Percentiles rank a stretch among this genome's conserved stretches.
phyloP scores from a whole-genome alignment of 1,140 invertebrate genomes.

The Holcopasites calliopsidis region DNA sequence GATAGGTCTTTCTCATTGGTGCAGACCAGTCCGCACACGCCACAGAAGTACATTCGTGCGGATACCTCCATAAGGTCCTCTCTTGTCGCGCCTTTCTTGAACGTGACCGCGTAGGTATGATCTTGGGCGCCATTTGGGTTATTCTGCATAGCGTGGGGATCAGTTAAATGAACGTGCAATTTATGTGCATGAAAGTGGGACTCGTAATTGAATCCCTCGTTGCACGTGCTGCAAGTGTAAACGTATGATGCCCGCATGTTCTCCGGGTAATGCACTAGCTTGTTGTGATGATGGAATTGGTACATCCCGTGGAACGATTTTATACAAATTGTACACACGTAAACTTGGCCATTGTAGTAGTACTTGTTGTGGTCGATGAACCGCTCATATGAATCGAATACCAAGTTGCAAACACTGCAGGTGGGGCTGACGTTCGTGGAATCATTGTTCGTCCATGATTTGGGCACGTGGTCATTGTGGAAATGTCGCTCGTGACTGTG shows the following conservation, averaged over 20 bases:
- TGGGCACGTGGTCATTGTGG: constrained; percentile 1
- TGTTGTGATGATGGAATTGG: constrained; percentile 57
- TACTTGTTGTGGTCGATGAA: constrained; percentile 52
- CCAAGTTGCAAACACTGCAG: constrained; percentile 57
- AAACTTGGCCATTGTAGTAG: constrained; percentile 45
- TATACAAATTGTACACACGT: constrained; percentile 51
- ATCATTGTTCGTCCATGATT: accelerated
- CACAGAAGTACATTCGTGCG: constrained; percentile 16
- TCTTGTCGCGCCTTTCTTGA: too few relatives aligned
- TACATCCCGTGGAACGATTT: constrained; percentile 62
- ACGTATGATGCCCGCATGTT: constrained; percentile 10
- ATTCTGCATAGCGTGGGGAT: not conserved
- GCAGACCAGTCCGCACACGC: constrained; percentile 55
- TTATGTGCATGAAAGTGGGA: constrained; percentile 61
- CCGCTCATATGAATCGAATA: constrained; percentile 59
- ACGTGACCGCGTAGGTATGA: not conserved
- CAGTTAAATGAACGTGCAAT: constrained; percentile 57
- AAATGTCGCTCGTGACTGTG: constrained; percentile 51
- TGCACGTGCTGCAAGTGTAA: constrained; percentile 58
- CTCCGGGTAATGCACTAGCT: constrained; percentile 53
- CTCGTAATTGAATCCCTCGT: constrained; percentile 62
- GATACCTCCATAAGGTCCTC: not conserved
- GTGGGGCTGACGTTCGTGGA: not conserved
- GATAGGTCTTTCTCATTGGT: constrained; percentile 12
- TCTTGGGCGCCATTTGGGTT: not conserved